Base-by-base conservation (phyloP, 1,140 invertebrate species). In the Temnothorax nylanderi region DNA sequence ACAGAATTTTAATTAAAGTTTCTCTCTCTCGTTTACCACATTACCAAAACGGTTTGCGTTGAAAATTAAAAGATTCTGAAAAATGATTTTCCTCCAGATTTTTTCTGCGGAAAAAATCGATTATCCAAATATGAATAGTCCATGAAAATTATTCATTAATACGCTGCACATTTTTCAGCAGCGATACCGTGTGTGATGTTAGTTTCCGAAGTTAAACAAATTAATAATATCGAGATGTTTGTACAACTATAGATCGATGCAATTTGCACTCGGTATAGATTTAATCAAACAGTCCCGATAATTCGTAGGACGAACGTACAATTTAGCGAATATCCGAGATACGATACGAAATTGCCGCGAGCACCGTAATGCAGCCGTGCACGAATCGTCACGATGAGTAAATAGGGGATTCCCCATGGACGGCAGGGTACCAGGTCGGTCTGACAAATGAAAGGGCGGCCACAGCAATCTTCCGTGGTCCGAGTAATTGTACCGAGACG, bases 361-460 rank as follows among this genome's bases (percentile, higher is more conserved):
- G 26, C 69, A 18, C 4, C 60, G 67, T 74, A 75, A 84, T 84
- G 41, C 69, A 84, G 54, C n/a, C 80, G 71, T 21, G 69, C 54
- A 62, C 69, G 44, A 75, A 84, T 74, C 41, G 69, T n/a, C 80
- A 84, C 80, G 56, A 75, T 84, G 69, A 84, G 54, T 84, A 84
- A 84, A 84, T 75, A 84, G 54, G 56, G 34, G 37, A 84, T 74
- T 60, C 54, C 69, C 67, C 80, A 72, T 21, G 54, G 80, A 84
- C 62, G 41, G 51, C 13, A 71, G 49, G 21, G n/a, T 71, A 56
- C 34, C 16, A 81, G 77, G 51, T 71, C 21, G 11, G 72, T 58
- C 54, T 56, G 88, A 89, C 80, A 78, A 89, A 89, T 77, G 88
- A 80, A 80, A 86, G 67, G 49, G 47, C 64, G 74, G 72, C 74